Evolutionary conservation across 2,113 vertebrate species (phyloP), one percentile per base, ranked within the genome.

Genomic region (Mastomys natalensis): DNA sequence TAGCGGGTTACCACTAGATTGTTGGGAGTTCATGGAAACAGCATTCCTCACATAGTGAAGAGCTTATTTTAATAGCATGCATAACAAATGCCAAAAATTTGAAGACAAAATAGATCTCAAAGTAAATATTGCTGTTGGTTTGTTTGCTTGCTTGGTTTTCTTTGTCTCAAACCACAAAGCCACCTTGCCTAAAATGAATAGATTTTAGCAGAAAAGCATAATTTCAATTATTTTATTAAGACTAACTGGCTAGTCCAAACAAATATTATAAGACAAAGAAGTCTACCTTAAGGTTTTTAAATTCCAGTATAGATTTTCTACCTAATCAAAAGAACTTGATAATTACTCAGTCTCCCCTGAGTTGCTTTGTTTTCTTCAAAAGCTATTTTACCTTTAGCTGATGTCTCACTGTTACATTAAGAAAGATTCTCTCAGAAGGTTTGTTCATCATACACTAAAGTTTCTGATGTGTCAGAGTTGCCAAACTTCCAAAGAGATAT

Each of bases 301-400:
- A 40, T 90, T 66, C 77, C 80, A 53, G 15, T 45, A 95, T 86
- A 88, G 72, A 34, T 88, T 95, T 94, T 94, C 64, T 77, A 62
- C 64, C 34, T 92, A 90, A 95, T 95, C 85, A 95, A 92, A 92
- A 95, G 87, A 97, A 92, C 64, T 76, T 74, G 93, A 53, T 93
- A 87, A 95, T 96, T 72, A 92, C 70, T 87, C 22, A 64, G 0
- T 90, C 34, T 76, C 40, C 24, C 93, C 53, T 91, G 74, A 93
- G 64, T 66, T 84, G n/a, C 95, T 94, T 84, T 2, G 0, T 90
- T 97, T 95, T 97, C 91, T 93, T 15, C 92, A 87, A 29, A 94
- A 94, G 88, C 55, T 76, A 37, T 93, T 96, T 95, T 92, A 81
- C 26, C 37, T 78, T 94, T 86, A 89, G 72, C 60, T 95, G 72